phyloP scores from a whole-genome alignment of 92 coral and sea anemone genomes.

The Micromussa lordhowensis region DNA sequence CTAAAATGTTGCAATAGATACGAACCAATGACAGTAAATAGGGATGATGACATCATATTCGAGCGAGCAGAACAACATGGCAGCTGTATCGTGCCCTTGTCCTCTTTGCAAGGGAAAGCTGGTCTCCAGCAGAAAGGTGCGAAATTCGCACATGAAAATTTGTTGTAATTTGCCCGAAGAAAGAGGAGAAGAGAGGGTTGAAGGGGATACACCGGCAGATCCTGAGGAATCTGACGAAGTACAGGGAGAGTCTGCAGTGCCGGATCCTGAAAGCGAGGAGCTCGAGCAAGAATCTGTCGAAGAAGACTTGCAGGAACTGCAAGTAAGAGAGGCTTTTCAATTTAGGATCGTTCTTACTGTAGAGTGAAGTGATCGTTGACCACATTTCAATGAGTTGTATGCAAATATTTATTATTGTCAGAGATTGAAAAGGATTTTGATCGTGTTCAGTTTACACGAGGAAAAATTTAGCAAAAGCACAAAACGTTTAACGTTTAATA shows the following conservation, averaged over 20 bases:
- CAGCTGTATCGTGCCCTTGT: constrained; percentile 24
- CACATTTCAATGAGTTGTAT: not conserved
- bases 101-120: constrained; percentile 23
- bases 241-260: not conserved
- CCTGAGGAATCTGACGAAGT: not conserved
- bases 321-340: constrained; percentile 18
- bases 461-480: too few relatives aligned
- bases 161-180: constrained; percentile 23
- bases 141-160: constrained; percentile 18
- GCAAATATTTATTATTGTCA: not conserved
- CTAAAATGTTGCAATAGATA: constrained; percentile 2
- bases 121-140: constrained; percentile 28
- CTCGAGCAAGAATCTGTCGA: constrained; percentile 15
- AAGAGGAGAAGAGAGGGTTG: not conserved
- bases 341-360: constrained; percentile 8
- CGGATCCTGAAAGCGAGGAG: constrained; percentile 1
- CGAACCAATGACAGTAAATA: constrained; percentile 3
- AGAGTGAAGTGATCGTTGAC: not conserved
- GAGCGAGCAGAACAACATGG: constrained; percentile 16
- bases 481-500: not conserved
- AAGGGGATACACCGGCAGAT: constrained; percentile 10
- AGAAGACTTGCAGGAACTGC: constrained; percentile 28
- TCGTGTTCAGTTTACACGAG: not conserved
- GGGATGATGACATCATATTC: not conserved
- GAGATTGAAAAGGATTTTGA: constrained; percentile 2